Evolutionary conservation across 2,888 invertebrate genomes (phyloP).

Genomic region (Galerucella pusilla): DNA sequence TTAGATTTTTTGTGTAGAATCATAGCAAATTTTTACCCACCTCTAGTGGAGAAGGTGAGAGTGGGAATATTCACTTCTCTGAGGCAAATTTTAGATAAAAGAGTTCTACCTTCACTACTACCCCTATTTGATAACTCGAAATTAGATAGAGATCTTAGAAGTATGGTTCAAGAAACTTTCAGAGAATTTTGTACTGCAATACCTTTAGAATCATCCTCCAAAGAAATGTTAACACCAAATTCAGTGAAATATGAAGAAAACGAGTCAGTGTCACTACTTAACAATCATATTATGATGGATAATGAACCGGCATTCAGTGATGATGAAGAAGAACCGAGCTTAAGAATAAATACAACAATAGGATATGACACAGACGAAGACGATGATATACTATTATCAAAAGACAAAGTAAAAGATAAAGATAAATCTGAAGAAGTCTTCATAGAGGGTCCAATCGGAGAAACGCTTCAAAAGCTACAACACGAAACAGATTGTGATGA

Average conservation of each 20-base stretch:
- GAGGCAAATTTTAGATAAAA: conserved; percentile 88
- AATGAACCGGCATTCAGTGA: conserved; percentile 86
- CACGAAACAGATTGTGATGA: conserved; percentile 70
- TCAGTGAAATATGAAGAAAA: conserved; percentile 54
- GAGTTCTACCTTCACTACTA: conserved; percentile 87
- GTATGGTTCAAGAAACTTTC: conserved; percentile 89
- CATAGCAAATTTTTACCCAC: conserved; percentile 87
- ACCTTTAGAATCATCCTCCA: conserved; percentile 59
- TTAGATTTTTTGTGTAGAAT: conserved; percentile 93
- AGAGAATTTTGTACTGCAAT: conserved; percentile 80
- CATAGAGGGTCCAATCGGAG: conserved; percentile 70
- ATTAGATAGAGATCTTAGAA: conserved; percentile 83
- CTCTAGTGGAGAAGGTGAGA: conserved; percentile 81
- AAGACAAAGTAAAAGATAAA: conserved; percentile 75
- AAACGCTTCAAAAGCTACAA: conserved; percentile 69
- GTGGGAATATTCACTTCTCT: conserved; percentile 86
- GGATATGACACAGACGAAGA: conserved; percentile 79
- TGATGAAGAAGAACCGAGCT: conserved; percentile 78
- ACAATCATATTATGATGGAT: conserved; percentile 67
- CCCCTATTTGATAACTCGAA: conserved; percentile 90
- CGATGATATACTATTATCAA: conserved; percentile 78
- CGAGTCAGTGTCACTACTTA: conserved; percentile 47
- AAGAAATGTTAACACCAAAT: conserved; percentile 48
- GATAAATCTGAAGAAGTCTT: conserved; percentile 62
- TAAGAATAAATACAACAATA: conserved; percentile 60